phyloP scores from a whole-genome alignment of 2,888 invertebrate species.

The Nebria brevicollis region DNA sequence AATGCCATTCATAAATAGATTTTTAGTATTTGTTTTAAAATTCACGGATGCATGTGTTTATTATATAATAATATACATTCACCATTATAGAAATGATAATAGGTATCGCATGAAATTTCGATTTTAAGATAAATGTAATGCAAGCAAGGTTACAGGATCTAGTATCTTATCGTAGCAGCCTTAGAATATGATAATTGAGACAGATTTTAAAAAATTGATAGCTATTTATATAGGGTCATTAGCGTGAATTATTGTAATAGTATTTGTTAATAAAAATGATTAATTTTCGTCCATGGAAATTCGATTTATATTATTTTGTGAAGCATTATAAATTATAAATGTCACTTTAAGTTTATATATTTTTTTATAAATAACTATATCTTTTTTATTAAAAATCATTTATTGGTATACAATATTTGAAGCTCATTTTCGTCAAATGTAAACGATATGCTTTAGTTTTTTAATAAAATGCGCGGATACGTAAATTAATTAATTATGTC shows the following conservation, averaged over 20 bases:
- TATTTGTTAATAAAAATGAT: not conserved
- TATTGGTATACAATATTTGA: too few species aligned
- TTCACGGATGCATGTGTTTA: too few species aligned
- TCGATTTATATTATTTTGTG: too few species aligned
- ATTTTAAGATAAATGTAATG: slow-evolving; percentile 3
- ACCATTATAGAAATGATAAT: not conserved
- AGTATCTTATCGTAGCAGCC: slow-evolving; percentile 13
- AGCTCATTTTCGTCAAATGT: too few species aligned
- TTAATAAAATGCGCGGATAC: too few species aligned
- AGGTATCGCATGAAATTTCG: slow-evolving; percentile 20
- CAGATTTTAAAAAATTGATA: slow-evolving; percentile 25
- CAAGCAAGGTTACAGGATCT: slow-evolving; percentile 37
- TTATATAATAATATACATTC: not conserved
- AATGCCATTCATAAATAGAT: too few species aligned
- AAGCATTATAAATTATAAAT: too few species aligned
- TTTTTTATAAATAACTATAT: too few species aligned
- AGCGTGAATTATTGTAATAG: slow-evolving; percentile 12
- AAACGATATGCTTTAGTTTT: too few species aligned
- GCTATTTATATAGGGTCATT: slow-evolving; percentile 30
- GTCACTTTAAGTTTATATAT: too few species aligned
- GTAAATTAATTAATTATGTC: not conserved
- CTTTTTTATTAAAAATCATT: too few species aligned
- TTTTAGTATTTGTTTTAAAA: too few species aligned
- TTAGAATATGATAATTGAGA: slow-evolving; percentile 32
- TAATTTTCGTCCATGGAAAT: not conserved